These are phyloP conservation scores for Stenotaenia linearis DNA, from an alignment of 2,888 invertebrate species.

Conservation along the genomic window DNA sequence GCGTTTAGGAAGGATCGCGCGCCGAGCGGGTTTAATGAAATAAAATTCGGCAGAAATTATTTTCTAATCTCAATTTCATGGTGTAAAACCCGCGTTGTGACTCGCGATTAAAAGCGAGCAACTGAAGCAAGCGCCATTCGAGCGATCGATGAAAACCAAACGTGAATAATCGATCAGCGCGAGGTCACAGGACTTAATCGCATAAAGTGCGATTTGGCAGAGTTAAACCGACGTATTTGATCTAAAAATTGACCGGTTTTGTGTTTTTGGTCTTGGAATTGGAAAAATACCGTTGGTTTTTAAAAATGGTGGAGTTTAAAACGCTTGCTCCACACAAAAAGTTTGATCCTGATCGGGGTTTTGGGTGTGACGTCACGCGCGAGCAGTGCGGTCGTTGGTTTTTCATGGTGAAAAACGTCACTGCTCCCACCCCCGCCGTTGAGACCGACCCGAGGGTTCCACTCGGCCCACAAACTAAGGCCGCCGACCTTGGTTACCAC, in stretches of 20 bases:
- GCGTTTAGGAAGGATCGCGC: not conserved
- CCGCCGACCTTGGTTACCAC: not conserved
- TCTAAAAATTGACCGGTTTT: not conserved
- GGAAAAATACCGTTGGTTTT: not conserved
- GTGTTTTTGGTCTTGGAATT: too few relatives aligned
- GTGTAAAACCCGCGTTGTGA: not conserved
- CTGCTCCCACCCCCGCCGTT: not conserved
- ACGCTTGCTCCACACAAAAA: not conserved
- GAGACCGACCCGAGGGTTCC: not conserved
- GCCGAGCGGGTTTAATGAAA: not conserved
- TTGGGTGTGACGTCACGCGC: not conserved
- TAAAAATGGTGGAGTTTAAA: not conserved
- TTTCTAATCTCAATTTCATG: not conserved
- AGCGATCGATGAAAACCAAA: conserved; percentile 21
- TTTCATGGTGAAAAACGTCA: not conserved
- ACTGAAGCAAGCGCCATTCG: conserved; percentile 28
- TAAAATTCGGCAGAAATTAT: not conserved
- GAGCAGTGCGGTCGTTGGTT: not conserved
- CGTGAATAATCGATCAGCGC: conserved; percentile 21
- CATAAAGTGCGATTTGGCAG: not conserved
- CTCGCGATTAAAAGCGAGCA: not conserved
- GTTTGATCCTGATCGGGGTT: not conserved
- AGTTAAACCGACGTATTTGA: not conserved
- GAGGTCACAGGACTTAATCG: not conserved
- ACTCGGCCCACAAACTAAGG: not conserved